These are phyloP conservation scores for Poicephalus meyeri DNA, from an alignment of 2,113 vertebrate species.

Conservation along the genomic window DNA sequence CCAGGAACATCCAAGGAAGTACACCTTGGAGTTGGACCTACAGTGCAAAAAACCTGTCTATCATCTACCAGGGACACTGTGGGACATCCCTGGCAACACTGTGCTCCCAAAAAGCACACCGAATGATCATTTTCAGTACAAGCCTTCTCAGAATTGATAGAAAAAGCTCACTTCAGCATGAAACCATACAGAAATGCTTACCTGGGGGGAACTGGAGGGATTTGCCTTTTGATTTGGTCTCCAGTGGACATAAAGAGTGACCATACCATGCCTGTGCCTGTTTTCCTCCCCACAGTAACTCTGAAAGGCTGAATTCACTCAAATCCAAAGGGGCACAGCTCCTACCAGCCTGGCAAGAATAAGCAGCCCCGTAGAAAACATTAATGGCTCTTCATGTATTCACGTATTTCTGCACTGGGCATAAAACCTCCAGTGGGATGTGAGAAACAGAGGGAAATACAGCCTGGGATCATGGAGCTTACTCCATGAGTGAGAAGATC, in stretches of 20 bases:
- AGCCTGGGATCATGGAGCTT: background rate
- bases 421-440: background rate
- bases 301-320: background rate
- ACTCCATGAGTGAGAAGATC: background rate
- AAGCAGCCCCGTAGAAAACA: background rate
- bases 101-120: background rate
- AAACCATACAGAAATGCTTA: background rate
- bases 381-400: background rate
- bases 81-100: too few species aligned
- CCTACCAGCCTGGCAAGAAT: background rate
- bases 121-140: background rate
- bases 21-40: background rate
- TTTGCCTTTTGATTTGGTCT: background rate
- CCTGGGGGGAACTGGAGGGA: background rate
- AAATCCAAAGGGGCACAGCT: background rate
- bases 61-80: background rate
- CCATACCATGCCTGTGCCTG: rapidly evolving
- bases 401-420: background rate
- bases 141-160: background rate
- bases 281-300: background rate
- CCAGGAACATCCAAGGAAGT: background rate
- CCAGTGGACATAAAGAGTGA: background rate
- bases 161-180: background rate
- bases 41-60: background rate
- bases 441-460: background rate